Base-by-base conservation (phyloP, 2,113 vertebrate genomes). In the Sinocyclocheilus grahami region DNA sequence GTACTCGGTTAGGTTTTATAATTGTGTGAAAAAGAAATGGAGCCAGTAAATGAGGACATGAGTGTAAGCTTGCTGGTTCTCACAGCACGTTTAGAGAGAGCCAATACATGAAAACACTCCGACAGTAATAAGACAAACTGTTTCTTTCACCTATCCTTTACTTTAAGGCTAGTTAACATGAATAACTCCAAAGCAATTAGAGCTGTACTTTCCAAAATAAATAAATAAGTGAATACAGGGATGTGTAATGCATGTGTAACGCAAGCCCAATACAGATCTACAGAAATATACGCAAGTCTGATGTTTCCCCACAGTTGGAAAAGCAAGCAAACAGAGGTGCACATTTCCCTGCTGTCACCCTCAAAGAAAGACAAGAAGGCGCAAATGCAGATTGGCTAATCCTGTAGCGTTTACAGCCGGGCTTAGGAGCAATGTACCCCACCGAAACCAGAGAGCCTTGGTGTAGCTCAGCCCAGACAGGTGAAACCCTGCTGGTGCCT, bases 11-110 rank as follows among this genome's bases (percentile, higher is more conserved):
- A 71, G 90, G 30, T 33, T 33, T 33, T 33, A 33, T 92, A 82
- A 91, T 82, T 93, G 93, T 90, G 92, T 92, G 89, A 90, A 88
- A 82, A 88, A 12, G n/a, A 24, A n/a, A 3, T 53, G 51, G 51
- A 53, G 1, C 51, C 51, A 22, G 22, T 24, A 4, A 24, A 27
- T 65, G 62, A 63, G 77, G 89, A 87, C 83, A 89, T 79, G 85
- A 86, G 90, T 83, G 84, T 90, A 89, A 62, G 4, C 20, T 60
- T 22, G 3, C 58, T 60, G 58, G 2, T 82, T 37, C 87, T 33
- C 75, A 46, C 18, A 16, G 14, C n/a, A 12, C n/a, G 3, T 13
- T 9, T 24, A 0, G 8, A 62, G 22, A 62, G 3, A 62, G 60
- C 22, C 51, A 48, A 39, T 5, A 48, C 12, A n/a, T 77, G 75